Percentiles rank a stretch among this genome's conserved stretches.
Conservation (phyloP, 2,888 invertebrate genomes). For the Neoitamus cyanurus region DNA sequence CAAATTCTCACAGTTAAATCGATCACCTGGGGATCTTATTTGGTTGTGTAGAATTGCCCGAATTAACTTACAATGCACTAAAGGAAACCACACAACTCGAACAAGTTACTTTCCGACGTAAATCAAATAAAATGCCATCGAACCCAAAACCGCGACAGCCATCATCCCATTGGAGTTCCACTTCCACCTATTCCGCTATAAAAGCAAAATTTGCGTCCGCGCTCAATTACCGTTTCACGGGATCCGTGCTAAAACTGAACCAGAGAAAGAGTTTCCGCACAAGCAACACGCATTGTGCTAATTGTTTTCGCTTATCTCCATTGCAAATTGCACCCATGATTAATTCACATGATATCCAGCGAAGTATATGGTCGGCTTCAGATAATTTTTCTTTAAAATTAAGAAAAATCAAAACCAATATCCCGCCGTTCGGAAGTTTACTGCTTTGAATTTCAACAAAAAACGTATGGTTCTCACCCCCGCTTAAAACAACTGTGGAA, state of each 20-base stretch:
- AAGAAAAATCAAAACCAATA: not conserved
- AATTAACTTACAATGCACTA: conserved; percentile 8
- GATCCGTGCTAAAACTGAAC: not conserved
- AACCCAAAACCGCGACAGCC: conserved; percentile 26
- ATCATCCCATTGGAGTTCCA: conserved; percentile 23
- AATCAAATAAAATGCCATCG: conserved; percentile 33
- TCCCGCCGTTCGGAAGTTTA: not conserved
- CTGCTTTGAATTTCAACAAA: not conserved
- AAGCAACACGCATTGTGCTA: not conserved
- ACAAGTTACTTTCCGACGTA: not conserved
- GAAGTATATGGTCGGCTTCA: too few species aligned
- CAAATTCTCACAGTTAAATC: not conserved
- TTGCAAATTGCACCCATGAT: not conserved
- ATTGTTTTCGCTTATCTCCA: not conserved
- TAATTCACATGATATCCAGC: not conserved
- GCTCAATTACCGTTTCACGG: not conserved
- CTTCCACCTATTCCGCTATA: not conserved
- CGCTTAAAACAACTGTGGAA: not conserved
- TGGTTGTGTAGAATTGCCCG: not conserved
- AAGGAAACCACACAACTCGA: conserved; percentile 10
- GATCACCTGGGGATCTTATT: not conserved
- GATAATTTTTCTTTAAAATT: not conserved
- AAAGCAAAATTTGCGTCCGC: not conserved
- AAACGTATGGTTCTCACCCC: not conserved
- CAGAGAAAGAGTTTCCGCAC: not conserved